A percentile compares a stretch with the other conserved stretches of the same genome.
Evolutionary conservation across 2,113 vertebrate genomes (phyloP).

Genomic region (Indri indri): DNA sequence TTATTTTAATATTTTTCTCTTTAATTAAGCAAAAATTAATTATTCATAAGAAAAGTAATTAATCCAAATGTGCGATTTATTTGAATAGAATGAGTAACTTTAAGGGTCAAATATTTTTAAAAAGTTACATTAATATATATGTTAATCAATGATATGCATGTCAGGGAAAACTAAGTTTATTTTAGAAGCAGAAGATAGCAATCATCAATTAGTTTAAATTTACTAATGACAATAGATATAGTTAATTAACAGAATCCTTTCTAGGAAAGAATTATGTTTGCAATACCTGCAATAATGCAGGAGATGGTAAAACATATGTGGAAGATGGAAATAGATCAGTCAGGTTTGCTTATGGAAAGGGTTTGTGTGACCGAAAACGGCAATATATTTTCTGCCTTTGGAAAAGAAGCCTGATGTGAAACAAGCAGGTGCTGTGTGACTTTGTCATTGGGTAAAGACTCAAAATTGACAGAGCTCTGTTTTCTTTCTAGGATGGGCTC

Average conservation of each 20-base stretch:
- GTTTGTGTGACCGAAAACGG: not conserved
- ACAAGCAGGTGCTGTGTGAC: not conserved
- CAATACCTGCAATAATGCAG: no score
- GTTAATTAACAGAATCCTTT: not conserved
- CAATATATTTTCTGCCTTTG: not conserved
- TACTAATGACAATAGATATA: not conserved
- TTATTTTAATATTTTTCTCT: not conserved
- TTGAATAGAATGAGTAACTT: not conserved
- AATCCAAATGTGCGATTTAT: not conserved
- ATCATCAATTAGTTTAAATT: not conserved
- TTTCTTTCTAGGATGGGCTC: slow-evolving; percentile 93
- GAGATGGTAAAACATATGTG: no score
- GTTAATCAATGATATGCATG: not conserved
- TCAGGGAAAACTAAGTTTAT: not conserved
- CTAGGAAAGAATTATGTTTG: no score
- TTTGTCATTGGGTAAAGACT: not conserved
- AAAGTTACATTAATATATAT: not conserved
- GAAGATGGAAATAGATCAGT: no score
- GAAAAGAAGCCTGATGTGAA: not conserved
- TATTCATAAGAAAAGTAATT: not conserved
- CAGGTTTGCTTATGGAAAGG: no score
- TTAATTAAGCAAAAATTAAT: slow-evolving; percentile 3
- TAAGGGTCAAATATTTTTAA: not conserved
- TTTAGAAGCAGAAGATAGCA: slow-evolving; percentile 22
- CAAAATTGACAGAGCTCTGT: not conserved